Evolutionary conservation across 2,797 vertebrate genomes (phyloP).

Genomic region (Enteromius treurensis): DNA sequence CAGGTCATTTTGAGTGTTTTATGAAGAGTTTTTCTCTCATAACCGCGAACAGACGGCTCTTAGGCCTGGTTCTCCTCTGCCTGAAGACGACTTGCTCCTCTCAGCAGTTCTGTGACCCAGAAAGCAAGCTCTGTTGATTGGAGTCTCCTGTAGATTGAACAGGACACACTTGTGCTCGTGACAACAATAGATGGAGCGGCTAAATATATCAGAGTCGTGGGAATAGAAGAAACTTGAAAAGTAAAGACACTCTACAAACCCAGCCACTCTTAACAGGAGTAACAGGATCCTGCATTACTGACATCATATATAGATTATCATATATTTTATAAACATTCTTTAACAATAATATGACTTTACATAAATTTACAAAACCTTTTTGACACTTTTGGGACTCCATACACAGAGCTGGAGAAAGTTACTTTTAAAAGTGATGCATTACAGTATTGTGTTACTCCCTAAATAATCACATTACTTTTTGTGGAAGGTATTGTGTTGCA

Average conservation of each 20-base stretch:
- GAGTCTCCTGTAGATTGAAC: conserved; percentile 69
- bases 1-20: no score
- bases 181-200: conserved; percentile 75
- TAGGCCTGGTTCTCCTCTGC: background rate
- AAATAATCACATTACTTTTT: no score
- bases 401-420: no score
- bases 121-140: conserved; percentile 70
- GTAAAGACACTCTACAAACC: conserved; percentile 58
- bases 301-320: background rate
- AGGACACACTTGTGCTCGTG: conserved; percentile 63
- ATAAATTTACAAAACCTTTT: background rate
- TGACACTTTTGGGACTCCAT: background rate
- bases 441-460: no score
- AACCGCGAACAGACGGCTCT: background rate
- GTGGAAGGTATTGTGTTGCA: no score
- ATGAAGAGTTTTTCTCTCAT: no score
- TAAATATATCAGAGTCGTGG: conserved; percentile 71
- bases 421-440: no score
- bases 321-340: background rate
- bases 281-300: no score
- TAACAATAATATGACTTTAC: background rate
- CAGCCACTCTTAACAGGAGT: no score
- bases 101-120: conserved; percentile 77
- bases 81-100: conserved; percentile 51
- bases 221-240: conserved; percentile 56